A percentile compares a stretch with the other conserved stretches of the same genome.
phyloP scores from a whole-genome alignment of 2,888 invertebrate species.

The Leptopilina syphax region DNA sequence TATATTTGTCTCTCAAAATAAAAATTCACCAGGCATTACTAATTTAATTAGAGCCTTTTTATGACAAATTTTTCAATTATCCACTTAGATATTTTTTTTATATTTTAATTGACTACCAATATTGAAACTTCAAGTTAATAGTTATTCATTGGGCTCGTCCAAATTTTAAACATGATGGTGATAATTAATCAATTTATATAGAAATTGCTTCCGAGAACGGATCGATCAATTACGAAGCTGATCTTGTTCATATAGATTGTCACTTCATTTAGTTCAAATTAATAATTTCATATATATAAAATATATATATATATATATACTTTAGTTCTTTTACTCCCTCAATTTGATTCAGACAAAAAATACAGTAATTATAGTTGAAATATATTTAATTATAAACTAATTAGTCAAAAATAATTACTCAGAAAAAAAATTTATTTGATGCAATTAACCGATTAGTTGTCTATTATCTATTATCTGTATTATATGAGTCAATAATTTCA shows the following conservation, averaged over 20 bases:
- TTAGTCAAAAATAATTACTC: no score
- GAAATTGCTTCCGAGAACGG: constrained; percentile 2
- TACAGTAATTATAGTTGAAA: no score
- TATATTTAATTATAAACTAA: no score
- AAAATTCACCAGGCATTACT: no score
- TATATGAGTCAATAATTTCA: no score
- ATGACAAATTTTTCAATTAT: no score
- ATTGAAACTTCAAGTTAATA: background rate
- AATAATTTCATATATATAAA: background rate
- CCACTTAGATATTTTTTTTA: background rate
- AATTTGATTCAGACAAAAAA: background rate
- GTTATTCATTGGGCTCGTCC: constrained; percentile 1
- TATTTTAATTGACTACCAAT: background rate
- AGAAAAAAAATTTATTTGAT: no score
- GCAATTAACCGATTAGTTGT: no score
- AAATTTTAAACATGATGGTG: background rate
- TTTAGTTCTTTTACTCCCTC: background rate
- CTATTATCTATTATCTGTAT: no score
- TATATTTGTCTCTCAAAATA: no score
- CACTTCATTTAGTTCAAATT: constrained; percentile 5
- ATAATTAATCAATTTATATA: constrained; percentile 19
- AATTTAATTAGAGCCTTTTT: no score
- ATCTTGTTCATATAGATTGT: background rate
- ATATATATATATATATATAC: background rate
- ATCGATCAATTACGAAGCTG: constrained; percentile 20